Evolutionary conservation across 1,140 invertebrate species (phyloP).

Genomic region (Heliothis virescens): DNA sequence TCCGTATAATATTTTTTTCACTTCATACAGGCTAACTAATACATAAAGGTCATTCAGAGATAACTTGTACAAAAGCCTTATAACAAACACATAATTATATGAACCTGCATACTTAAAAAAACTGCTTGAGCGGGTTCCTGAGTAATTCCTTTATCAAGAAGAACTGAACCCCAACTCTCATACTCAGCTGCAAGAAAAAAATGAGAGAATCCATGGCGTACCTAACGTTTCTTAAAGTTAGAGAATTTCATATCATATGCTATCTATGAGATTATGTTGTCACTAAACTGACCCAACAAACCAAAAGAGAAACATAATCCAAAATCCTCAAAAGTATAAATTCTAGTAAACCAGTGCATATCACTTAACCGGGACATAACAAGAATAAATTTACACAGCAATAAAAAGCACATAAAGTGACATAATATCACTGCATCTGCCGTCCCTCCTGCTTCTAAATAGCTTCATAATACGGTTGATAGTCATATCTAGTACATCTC

Average conservation of each 20-base stretch:
- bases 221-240: not conserved
- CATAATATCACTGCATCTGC: slow-evolving; percentile 38
- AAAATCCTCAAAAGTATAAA: not conserved
- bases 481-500: slow-evolving; percentile 41
- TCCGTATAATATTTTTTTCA: too few relatives aligned
- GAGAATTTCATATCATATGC: not conserved
- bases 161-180: too few relatives aligned
- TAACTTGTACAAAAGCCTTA: too few relatives aligned
- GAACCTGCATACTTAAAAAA: too few relatives aligned
- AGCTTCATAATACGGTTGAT: slow-evolving; percentile 39
- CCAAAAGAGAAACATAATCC: not conserved
- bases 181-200: too few relatives aligned
- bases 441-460: slow-evolving; percentile 35
- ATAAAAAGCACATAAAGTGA: slow-evolving; percentile 42
- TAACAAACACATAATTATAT: too few relatives aligned
- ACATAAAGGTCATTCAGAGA: too few relatives aligned
- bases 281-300: not conserved
- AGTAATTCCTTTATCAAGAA: too few relatives aligned
- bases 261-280: too few relatives aligned
- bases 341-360: not conserved
- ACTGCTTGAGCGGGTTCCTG: too few relatives aligned
- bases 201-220: too few relatives aligned
- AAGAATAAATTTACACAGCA: slow-evolving; percentile 37
- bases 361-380: slow-evolving; percentile 5
- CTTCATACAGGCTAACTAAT: too few relatives aligned